Base-by-base conservation (phyloP, 2,797 vertebrate species). In the Sebastiscus albofasciatus region DNA sequence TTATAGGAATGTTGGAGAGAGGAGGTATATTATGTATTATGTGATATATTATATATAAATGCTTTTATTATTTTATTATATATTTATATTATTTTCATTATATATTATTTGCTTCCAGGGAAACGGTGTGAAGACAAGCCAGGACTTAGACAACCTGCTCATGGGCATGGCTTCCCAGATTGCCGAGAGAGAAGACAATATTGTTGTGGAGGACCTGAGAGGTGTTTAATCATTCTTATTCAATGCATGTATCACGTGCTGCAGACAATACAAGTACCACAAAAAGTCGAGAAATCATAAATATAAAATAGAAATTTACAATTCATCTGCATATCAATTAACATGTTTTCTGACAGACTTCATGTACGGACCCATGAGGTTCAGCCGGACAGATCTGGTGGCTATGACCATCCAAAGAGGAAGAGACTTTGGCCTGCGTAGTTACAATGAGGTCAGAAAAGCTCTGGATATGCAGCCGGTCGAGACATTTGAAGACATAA, bases 81-180 rank as follows among this genome's bases (percentile, higher is more conserved):
- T 12, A 22, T 42, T 46, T 20, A 0, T n/a, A 54, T 54, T n/a
- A 0, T 54, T 24, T 24, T 55, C n/a, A 12, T 62, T 31, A 10
- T 64, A 36, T 62, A 20, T 36, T 12, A 22, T 42, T 69, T 64
- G 29, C 52, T 39, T 91, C 59, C 89, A 99, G 98, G 96, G 90
- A n/a, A 77, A 87, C 0, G 92, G 95, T 74, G 55, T 96, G 80
- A 91, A 92, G 76, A 94, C 79, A 12, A 70, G 89, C 33, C 80
- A 92, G 24, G 96, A 97, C 10, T 79, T 98, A 39, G 95, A 97
- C n/a, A 91, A 94, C 1, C 91, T 99, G n/a, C 81, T 99, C 36
- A 93, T 99, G 93, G 98, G 99, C 39, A 99, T 99, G 99, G 95
- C 96, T 56, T 99, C 98, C 0, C 99, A 99, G 94, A 97, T 98